Evolutionary conservation across 53 echinoderm and acorn worm genomes (phyloP).

Genomic region (Apostichopus leukothele): DNA sequence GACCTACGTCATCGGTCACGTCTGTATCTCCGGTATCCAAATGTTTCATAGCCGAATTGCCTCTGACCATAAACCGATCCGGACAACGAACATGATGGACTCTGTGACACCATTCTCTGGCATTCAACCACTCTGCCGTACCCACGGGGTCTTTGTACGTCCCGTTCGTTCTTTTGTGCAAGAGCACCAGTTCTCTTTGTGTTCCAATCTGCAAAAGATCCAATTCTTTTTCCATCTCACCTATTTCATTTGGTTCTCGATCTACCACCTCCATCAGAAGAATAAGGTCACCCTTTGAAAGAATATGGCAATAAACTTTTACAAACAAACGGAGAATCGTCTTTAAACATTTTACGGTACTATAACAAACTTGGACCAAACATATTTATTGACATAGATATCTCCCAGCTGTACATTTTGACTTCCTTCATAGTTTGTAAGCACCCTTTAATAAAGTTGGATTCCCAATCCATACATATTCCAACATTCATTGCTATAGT

Average conservation of each 20-base stretch:
- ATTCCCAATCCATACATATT: no score
- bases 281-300: conserved; percentile 85
- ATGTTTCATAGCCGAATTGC: conserved; percentile 58
- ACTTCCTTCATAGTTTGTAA: no score
- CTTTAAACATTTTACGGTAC: no score
- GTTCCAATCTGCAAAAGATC: conserved; percentile 75
- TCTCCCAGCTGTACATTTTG: no score
- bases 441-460: no score
- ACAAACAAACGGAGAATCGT: no score
- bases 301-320: no score
- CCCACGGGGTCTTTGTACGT: conserved; percentile 68
- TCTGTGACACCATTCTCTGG: conserved; percentile 84
- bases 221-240: conserved; percentile 82
- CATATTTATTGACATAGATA: no score
- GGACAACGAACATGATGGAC: conserved; percentile 95
- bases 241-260: conserved; percentile 71
- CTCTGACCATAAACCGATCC: conserved; percentile 72
- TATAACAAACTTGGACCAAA: no score
- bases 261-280: conserved; percentile 77
- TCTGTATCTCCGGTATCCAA: conserved; percentile 71
- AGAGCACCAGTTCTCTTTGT: conserved; percentile 85
- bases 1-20: conserved; percentile 71
- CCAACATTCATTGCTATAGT: no score
- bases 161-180: conserved; percentile 74
- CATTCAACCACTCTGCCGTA: conserved; percentile 90